A percentile compares a stretch with the other conserved stretches of the same genome.
Conservation (phyloP, 1,140 invertebrate genomes). For the Dinoponera quadriceps region DNA sequence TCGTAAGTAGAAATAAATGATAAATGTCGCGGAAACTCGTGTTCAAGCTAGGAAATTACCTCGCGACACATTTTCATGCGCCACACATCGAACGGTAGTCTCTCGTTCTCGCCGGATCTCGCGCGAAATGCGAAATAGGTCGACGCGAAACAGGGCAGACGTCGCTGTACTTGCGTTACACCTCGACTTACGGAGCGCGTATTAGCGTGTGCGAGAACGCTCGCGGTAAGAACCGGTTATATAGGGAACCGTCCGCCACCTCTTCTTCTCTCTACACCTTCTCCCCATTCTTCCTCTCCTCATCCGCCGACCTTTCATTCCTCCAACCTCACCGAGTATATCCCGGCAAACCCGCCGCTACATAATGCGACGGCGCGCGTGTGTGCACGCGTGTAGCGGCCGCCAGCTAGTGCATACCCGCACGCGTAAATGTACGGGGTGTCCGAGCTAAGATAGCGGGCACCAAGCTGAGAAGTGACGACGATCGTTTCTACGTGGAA, state of each 20-base stretch:
- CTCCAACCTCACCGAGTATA: constrained; percentile 62
- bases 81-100: constrained; percentile 35
- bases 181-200: constrained; percentile 42
- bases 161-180: constrained; percentile 51
- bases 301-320: constrained; percentile 68
- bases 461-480: neutral
- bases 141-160: constrained; percentile 67
- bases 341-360: constrained; percentile 74
- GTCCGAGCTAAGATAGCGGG: constrained; percentile 2
- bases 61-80: no score
- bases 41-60: no score
- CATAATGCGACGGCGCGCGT: constrained; percentile 64
- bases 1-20: no score
- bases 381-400: neutral
- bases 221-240: constrained; percentile 82
- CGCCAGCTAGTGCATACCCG: constrained; percentile 42
- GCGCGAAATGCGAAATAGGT: constrained; percentile 70
- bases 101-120: constrained; percentile 61
- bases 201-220: constrained; percentile 63
- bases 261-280: constrained; percentile 71
- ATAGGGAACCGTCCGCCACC: constrained; percentile 78
- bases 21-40: no score
- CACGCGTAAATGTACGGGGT: constrained; percentile 35
- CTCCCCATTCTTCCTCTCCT: constrained; percentile 64
- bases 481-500: neutral